Percentiles rank a stretch among this genome's conserved stretches.
These are phyloP conservation scores for Brachypodius melanocephalos DNA, from an alignment of 2,113 vertebrate species.

Conservation along the genomic window DNA sequence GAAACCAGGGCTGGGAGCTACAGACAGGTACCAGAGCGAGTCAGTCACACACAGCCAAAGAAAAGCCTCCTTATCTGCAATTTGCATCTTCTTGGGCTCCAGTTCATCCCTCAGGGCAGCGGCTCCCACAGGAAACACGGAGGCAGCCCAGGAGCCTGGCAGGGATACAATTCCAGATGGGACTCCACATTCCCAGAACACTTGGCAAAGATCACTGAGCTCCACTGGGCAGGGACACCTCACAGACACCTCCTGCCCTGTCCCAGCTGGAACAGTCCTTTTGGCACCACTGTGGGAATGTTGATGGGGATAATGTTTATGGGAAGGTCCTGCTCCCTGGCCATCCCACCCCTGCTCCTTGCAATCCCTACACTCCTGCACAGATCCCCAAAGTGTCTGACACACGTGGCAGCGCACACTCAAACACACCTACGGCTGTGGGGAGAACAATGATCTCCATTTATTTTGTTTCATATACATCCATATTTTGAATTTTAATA, in stretches of 20 bases:
- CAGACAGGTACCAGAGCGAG: background rate
- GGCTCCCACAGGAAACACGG: background rate
- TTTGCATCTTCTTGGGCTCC: background rate
- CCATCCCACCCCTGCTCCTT: background rate
- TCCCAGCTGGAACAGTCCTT: background rate
- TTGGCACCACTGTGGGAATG: background rate
- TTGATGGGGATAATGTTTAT: background rate
- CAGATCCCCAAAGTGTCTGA: background rate
- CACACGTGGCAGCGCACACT: conserved; percentile 63
- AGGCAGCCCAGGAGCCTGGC: background rate
- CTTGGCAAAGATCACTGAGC: background rate
- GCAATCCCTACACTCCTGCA: background rate
- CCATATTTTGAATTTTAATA: conserved; percentile 88
- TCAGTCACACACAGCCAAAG: background rate
- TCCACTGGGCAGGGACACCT: background rate
- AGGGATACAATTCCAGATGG: accelerated
- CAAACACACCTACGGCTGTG: conserved; percentile 75
- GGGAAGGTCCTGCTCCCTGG: background rate
- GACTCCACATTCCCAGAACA: background rate
- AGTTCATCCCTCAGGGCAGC: background rate
- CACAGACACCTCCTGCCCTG: background rate
- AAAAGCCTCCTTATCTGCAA: background rate
- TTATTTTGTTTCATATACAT: conserved; percentile 88
- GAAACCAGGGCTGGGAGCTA: background rate
- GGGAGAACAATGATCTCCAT: conserved; percentile 81